These are phyloP conservation scores for Crypturellus undulatus DNA, from an alignment of 2,113 vertebrate genomes.

Conservation along the genomic window DNA sequence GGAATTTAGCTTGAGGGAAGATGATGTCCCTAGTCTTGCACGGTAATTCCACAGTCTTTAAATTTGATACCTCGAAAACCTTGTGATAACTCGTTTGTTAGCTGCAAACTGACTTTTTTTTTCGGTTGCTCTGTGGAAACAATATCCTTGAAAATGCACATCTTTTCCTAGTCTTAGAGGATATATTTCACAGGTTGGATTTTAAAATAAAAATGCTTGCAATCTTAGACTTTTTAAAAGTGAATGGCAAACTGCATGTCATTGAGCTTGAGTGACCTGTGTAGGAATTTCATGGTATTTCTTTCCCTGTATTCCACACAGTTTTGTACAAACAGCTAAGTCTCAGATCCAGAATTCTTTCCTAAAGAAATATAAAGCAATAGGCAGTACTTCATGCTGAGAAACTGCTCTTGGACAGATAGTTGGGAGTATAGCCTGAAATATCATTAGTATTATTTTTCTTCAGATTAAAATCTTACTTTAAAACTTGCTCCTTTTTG, in stretches of 20 bases:
- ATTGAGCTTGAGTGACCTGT: background rate
- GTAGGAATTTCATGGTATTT: background rate
- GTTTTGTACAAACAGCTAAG: background rate
- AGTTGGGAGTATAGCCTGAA: background rate
- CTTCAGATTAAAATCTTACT: background rate
- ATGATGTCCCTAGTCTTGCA: background rate
- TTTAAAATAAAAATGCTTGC: background rate
- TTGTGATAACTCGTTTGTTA: background rate
- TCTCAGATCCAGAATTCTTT: background rate
- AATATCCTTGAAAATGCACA: background rate
- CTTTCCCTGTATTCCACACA: background rate
- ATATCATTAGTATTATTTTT: background rate
- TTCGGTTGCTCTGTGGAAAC: background rate
- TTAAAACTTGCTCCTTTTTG: background rate
- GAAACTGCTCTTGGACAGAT: background rate
- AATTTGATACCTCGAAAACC: background rate
- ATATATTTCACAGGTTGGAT: background rate
- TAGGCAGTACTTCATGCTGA: background rate
- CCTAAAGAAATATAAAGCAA: background rate
- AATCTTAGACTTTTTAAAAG: background rate
- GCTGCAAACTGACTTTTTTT: background rate
- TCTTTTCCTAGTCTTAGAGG: background rate
- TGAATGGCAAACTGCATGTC: background rate
- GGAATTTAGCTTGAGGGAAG: slow-evolving; percentile 28
- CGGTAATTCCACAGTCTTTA: slow-evolving; percentile 5